phyloP scores from a whole-genome alignment of 37 sponge, comb jelly and placozoan species.

The Cliona cf. orientalis region DNA sequence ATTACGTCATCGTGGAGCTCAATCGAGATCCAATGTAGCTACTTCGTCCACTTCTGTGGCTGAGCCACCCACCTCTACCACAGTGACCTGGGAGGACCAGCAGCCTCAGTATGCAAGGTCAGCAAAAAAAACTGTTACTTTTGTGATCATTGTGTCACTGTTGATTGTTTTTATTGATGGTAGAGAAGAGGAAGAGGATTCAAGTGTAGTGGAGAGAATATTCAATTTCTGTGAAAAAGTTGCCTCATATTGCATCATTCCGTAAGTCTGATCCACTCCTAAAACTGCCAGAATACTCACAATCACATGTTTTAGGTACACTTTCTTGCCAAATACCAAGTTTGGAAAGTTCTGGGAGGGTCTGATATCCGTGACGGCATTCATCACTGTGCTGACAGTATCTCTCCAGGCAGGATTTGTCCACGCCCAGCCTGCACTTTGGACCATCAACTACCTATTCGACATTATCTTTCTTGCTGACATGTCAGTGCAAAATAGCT shows the following conservation, averaged over 20 bases:
- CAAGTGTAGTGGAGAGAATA: background rate
- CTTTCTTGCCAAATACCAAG: slow-evolving; percentile 54
- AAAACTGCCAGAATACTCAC: background rate
- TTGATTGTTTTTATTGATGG: background rate
- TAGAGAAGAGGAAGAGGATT: background rate
- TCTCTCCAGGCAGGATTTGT: slow-evolving; percentile 73
- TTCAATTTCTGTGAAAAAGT: slow-evolving; percentile 24
- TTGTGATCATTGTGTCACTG: background rate
- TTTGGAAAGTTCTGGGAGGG: slow-evolving; percentile 60
- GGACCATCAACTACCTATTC: slow-evolving; percentile 68
- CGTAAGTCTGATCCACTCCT: slow-evolving; percentile 21
- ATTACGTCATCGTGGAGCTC: no score
- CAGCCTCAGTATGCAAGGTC: background rate
- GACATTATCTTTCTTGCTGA: slow-evolving; percentile 68
- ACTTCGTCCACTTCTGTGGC: no score
- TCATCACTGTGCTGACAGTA: slow-evolving; percentile 45
- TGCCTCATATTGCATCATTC: slow-evolving; percentile 47
- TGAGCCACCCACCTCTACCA: no score
- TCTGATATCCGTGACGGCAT: slow-evolving; percentile 19
- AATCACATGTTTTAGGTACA: slow-evolving; percentile 37
- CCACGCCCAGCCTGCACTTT: slow-evolving; percentile 29
- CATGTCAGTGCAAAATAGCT: slow-evolving; percentile 53
- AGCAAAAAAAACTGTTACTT: background rate
- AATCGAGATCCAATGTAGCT: no score
- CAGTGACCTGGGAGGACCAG: no score